Evolutionary conservation across 2,113 vertebrate species (phyloP).

Genomic region (Anthoscopus minutus): DNA sequence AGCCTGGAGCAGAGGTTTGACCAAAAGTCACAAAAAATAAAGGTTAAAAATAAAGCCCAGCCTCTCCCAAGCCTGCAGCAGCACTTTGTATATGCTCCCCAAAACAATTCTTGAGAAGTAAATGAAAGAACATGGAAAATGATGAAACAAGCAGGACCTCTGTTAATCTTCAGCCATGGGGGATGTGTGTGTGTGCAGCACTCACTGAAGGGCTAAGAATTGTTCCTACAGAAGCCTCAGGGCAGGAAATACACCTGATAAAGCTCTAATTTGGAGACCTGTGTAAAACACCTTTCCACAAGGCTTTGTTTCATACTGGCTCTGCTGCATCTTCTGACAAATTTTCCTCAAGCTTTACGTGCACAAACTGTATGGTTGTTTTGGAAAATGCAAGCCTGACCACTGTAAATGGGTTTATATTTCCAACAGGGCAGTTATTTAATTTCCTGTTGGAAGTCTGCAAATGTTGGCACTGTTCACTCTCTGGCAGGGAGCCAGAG

Average conservation of each 20-base stretch:
- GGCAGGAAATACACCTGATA: constrained; percentile 46
- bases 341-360: neutral
- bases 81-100: neutral
- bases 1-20: neutral
- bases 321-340: constrained; percentile 19
- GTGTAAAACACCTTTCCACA: neutral
- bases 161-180: neutral
- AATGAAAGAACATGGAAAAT: neutral
- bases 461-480: constrained; percentile 76
- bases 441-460: constrained; percentile 87
- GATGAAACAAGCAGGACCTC: neutral
- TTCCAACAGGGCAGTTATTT: constrained; percentile 86
- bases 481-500: constrained; percentile 68
- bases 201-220: neutral
- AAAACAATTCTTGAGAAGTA: neutral
- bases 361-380: constrained; percentile 65
- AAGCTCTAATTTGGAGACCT: neutral
- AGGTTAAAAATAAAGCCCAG: neutral
- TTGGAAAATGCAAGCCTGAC: constrained; percentile 79
- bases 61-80: neutral
- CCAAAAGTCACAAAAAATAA: neutral
- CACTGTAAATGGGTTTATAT: constrained; percentile 82
- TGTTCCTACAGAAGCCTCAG: neutral
- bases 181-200: neutral
- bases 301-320: constrained; percentile 24